Evolutionary conservation across 2,888 invertebrate genomes (phyloP).

Genomic region (Agriopis marginaria): DNA sequence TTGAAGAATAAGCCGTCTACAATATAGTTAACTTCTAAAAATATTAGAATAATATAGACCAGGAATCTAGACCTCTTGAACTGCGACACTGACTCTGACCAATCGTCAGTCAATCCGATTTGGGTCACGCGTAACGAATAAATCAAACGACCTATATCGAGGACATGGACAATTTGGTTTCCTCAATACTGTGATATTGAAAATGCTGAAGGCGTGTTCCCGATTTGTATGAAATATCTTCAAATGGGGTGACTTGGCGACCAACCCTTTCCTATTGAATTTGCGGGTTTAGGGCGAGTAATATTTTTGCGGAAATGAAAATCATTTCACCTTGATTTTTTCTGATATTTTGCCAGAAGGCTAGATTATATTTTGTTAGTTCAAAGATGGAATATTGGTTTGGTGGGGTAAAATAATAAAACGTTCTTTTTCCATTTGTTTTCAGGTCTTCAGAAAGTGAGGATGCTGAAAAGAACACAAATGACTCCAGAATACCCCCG

Average conservation of each 20-base stretch:
- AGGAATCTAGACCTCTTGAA: conserved; percentile 21
- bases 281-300: neutral
- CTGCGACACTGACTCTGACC: neutral
- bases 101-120: conserved; percentile 44
- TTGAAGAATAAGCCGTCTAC: conserved; percentile 1
- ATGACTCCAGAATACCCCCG: conserved; percentile 88
- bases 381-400: neutral
- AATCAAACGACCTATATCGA: conserved; percentile 60
- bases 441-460: conserved; percentile 69
- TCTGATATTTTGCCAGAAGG: neutral
- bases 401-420: neutral
- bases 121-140: conserved; percentile 58
- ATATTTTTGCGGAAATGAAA: conserved; percentile 6
- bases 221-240: conserved; percentile 13
- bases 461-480: conserved; percentile 76
- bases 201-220: conserved; percentile 24
- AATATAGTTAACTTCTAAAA: neutral
- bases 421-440: neutral
- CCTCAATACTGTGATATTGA: conserved; percentile 30
- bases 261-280: conserved; percentile 22
- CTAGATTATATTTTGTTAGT: neutral
- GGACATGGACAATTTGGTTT: conserved; percentile 49
- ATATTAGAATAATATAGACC: too few species aligned
- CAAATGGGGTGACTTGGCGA: neutral
- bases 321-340: neutral